A percentile compares a stretch with the other conserved stretches of the same genome.
These are phyloP conservation scores for Pseudomyrmex flavicornis DNA, from an alignment of 1,140 invertebrate genomes.

Conservation along the genomic window DNA sequence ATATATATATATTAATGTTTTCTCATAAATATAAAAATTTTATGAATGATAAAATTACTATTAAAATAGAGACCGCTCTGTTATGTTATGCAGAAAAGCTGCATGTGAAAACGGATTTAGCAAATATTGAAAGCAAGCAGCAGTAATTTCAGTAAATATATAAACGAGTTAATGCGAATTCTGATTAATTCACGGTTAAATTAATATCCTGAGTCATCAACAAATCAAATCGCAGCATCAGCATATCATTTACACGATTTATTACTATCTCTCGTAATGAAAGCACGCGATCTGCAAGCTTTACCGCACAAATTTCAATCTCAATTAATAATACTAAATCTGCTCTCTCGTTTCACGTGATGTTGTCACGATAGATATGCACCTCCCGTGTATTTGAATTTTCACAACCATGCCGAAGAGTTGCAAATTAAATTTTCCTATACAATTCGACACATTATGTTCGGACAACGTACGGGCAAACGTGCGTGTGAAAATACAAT, in stretches of 20 bases:
- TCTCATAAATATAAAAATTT: conserved; percentile 43
- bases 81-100: background rate
- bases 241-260: conserved; percentile 53
- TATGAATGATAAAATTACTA: conserved; percentile 27
- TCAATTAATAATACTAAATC: conserved; percentile 53
- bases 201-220: conserved; percentile 41
- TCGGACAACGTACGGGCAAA: background rate
- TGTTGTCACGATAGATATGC: background rate
- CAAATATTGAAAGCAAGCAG: conserved; percentile 24
- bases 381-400: background rate
- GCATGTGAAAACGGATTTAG: conserved; percentile 13
- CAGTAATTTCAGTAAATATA: conserved; percentile 50
- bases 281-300: conserved; percentile 36
- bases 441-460: conserved; percentile 2
- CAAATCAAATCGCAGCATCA: conserved; percentile 53
- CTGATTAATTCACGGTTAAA: conserved; percentile 56
- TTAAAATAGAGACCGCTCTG: background rate
- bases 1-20: conserved; percentile 15
- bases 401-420: background rate
- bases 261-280: conserved; percentile 50
- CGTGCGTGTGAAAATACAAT: no score
- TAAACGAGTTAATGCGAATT: conserved; percentile 47
- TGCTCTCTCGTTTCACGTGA: conserved; percentile 31
- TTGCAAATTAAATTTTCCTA: conserved; percentile 20
- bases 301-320: conserved; percentile 28